A percentile compares a stretch with the other conserved stretches of the same genome.
Conservation (phyloP, 1,140 invertebrate species). For the Euborellia annulipes region DNA sequence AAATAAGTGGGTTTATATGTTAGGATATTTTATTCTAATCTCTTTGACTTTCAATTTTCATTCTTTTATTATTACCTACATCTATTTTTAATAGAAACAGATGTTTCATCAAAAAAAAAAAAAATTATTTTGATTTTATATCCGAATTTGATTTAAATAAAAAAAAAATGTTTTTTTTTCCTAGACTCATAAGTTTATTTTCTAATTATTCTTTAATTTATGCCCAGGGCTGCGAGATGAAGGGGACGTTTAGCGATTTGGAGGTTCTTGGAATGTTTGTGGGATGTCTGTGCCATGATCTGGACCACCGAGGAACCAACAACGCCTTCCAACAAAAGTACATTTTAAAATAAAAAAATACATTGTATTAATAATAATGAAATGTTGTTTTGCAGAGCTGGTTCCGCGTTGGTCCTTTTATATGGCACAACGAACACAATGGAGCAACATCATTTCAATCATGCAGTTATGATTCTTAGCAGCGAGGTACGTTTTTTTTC, state of each 20-base stretch:
- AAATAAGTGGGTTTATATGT: too few relatives aligned
- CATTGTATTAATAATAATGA: conserved; percentile 1
- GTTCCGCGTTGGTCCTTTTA: conserved; percentile 43
- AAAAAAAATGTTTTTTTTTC: not conserved
- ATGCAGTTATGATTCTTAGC: conserved; percentile 50
- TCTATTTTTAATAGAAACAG: not conserved
- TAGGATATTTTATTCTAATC: too few relatives aligned
- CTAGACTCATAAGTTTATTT: not conserved
- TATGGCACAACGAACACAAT: conserved; percentile 47
- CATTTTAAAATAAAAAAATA: conserved; percentile 21
- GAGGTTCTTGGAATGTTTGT: conserved; percentile 49
- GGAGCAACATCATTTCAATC: conserved; percentile 56
- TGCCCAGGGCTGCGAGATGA: conserved; percentile 30
- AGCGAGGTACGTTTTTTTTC: conserved; percentile 32
- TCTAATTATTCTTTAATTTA: conserved; percentile 4
- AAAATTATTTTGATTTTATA: not conserved
- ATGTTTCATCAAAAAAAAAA: not conserved
- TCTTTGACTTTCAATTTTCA: not conserved
- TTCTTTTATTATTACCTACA: not conserved
- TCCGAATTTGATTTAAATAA: not conserved
- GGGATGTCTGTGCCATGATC: conserved; percentile 53
- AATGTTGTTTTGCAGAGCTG: conserved; percentile 26
- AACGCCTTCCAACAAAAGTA: conserved; percentile 55
- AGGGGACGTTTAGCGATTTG: conserved; percentile 36
- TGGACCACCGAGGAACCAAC: conserved; percentile 52